Evolutionary conservation across 2,113 vertebrate genomes (phyloP).

Genomic region (Climacteris rufus): DNA sequence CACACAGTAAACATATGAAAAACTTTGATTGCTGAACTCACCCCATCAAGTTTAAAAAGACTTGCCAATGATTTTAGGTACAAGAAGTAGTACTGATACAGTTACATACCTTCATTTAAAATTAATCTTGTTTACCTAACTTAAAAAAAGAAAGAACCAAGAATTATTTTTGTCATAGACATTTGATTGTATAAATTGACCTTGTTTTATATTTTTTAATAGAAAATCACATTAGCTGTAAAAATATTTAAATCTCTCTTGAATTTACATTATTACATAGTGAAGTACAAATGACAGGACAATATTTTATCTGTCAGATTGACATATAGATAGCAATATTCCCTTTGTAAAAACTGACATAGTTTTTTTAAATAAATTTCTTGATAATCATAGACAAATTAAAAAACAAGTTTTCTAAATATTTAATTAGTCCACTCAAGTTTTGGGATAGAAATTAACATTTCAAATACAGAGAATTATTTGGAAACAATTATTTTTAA

Average conservation of each 20-base stretch:
- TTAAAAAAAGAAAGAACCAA: not conserved
- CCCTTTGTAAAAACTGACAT: not conserved
- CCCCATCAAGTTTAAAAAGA: not conserved
- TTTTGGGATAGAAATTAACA: not conserved
- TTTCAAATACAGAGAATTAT: not conserved
- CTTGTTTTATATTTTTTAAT: not conserved
- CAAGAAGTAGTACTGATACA: not conserved
- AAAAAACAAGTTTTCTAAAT: not conserved
- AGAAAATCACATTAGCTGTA: not conserved
- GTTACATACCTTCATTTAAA: not conserved
- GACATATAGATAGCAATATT: fast-evolving
- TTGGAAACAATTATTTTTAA: not conserved
- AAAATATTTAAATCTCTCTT: not conserved
- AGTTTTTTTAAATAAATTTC: not conserved
- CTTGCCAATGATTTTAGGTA: not conserved
- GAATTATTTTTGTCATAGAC: not conserved
- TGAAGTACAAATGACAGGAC: not conserved
- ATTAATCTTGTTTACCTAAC: not conserved
- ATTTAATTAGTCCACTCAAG: not conserved
- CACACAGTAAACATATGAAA: not conserved
- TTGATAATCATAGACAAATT: not conserved
- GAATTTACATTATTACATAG: not conserved
- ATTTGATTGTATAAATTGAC: not conserved
- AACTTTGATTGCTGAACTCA: not conserved
- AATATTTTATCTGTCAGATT: not conserved